Base-by-base conservation (phyloP, 2,888 invertebrate species). In the Caenorhabditis uteleia region DNA sequence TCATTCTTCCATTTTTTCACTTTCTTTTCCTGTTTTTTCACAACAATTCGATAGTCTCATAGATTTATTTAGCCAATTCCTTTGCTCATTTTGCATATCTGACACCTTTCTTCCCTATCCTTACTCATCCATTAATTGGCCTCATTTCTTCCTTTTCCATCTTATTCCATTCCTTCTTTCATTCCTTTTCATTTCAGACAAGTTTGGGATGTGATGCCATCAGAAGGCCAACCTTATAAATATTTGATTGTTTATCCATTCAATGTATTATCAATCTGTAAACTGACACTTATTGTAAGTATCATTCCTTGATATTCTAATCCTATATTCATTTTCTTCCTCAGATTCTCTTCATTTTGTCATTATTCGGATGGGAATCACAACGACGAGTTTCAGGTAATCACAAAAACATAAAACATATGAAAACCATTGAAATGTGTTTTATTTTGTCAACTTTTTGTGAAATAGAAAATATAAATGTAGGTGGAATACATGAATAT, bases 231-330 rank as follows among this genome's bases (percentile, higher is more conserved):
- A 55, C 49, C 45, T 42, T 65, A 65, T 50, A 65, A 65, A 45
- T 65, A 65, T 36, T 25, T 65, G 20, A 40, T 65, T 20, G 65
- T 59, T 18, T 65, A 65, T 12, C 65, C 65, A 2, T 65, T 65
- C 44, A 55, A 54, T 26, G 65, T 65, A 18, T 50, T 65, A 20
- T 54, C 55, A 3, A 55, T 59, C 43, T 45, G 49, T 14, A 65
- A 65, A 43, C 18, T 59, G 18, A 49, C 50, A 20, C 31, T 65
- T 16, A 54, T 59, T 23, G 64, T 64, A 14, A 58, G 64, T 58
- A 26, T 12, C n/a, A 27, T 45, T 40, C 23, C 14, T 18, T 18
- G n/a, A 42, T 21, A 14, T 20, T 42, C 26, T 7, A n/a, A 16
- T 36, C 10, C 6, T 36, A n/a, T 10, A 18, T 38, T 38, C 20